Conservation (phyloP, 2,113 vertebrate genomes). For the Peromyscus californicus region DNA sequence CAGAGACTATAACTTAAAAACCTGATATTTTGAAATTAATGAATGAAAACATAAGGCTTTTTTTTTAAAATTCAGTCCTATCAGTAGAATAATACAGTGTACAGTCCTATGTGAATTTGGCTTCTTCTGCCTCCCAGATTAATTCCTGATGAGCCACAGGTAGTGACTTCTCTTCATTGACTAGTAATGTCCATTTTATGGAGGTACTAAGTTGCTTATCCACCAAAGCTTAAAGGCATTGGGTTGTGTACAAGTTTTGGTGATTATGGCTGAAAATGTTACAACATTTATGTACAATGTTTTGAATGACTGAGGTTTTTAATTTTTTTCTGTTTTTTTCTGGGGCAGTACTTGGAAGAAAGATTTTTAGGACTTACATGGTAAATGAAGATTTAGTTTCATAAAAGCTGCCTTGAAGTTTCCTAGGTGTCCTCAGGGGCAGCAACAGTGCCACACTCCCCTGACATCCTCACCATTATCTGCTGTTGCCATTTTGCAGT, state of each 20-base stretch:
- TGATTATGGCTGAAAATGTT: not conserved
- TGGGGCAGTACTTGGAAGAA: not conserved
- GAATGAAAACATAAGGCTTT: not conserved
- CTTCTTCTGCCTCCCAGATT: conserved; percentile 13
- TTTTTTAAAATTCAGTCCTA: not conserved
- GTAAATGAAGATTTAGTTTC: conserved; percentile 10
- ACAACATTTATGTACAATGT: not conserved
- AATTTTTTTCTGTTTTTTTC: not conserved
- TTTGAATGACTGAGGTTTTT: not conserved
- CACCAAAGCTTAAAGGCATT: not conserved
- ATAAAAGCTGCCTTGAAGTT: not conserved
- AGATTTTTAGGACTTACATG: not conserved
- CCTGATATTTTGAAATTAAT: not conserved
- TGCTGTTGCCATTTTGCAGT: not conserved
- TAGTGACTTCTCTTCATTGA: not conserved
- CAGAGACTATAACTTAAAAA: not conserved
- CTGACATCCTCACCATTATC: not conserved
- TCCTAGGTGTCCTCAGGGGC: not conserved
- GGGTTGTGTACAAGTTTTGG: not conserved
- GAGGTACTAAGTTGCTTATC: not conserved
- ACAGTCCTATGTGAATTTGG: not conserved
- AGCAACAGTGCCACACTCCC: not conserved
- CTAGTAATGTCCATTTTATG: not conserved
- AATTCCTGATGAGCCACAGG: not conserved
- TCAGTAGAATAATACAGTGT: not conserved